Evolutionary conservation across 1,140 invertebrate species (phyloP), one percentile per base, ranked within the genome.

Genomic region (Cotesia chilonis): DNA sequence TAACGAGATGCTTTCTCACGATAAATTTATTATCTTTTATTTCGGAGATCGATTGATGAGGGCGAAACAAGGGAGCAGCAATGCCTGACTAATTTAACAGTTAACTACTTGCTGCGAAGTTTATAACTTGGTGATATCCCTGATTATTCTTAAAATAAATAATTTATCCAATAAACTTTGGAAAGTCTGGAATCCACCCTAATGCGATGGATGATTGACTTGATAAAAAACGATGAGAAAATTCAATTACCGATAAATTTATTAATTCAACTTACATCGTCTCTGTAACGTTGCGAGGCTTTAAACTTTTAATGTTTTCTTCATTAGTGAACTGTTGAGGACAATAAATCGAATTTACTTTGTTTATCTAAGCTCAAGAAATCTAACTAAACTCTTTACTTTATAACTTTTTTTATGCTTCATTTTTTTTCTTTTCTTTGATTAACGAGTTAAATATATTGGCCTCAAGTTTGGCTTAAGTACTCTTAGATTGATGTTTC

Each of bases 401-500:
- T 28, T 28, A 28, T 28, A 28, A 28, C 1, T 28, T 28, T 28
- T 28, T 28, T 28, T 28, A 28, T 28, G 28, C 2, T 28, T 1
- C 28, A 28, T 28, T 28, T 28, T 28, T 28, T 28, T 28, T 28
- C 28, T 28, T 28, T 28, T 28, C 1, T 28, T 28, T 28, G 28
- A 28, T 28, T 28, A 28, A 28, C 7, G 41, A 6, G 10, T 55
- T 68, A 36, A 68, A 36, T 10, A 20, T 35, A 41, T 36, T 51
- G 36, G 36, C 61, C 54, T 61, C 70, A 71, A 59, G 38, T 63
- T 68, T 7, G 20, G 12, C 20, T 14, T 68, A n/a, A 68, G 14
- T 7, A 52, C 7, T 28, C 41, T 51, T 71, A n/a, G 69, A 74
- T 74, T 47, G 69, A 55, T 59, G 38, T 70, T 74, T 47, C 73